These are phyloP conservation scores for Prionace glauca DNA, from an alignment of 2,797 vertebrate genomes.

Conservation along the genomic window DNA sequence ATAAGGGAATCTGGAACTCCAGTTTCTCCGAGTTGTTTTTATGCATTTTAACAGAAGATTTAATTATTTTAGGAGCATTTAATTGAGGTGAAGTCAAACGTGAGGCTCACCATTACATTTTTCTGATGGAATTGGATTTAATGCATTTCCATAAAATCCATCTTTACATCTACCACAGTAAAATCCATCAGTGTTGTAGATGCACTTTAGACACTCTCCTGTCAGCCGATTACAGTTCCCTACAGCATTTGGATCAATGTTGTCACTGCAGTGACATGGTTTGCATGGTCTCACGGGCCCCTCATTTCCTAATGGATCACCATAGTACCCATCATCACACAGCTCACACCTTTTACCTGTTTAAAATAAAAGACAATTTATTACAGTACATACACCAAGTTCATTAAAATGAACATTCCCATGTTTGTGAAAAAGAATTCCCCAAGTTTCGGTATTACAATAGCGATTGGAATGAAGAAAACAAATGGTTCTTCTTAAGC, in stretches of 20 bases:
- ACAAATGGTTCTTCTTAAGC: not conserved
- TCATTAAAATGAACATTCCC: not conserved
- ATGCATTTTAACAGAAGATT: not conserved
- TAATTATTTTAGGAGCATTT: not conserved
- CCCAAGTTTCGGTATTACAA: not conserved
- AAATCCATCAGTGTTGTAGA: constrained; percentile 83
- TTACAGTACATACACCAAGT: not conserved
- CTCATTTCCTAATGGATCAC: constrained; percentile 71
- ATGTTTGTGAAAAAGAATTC: not conserved
- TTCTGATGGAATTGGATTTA: constrained; percentile 61
- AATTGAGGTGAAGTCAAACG: not conserved
- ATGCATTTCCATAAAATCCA: constrained; percentile 78
- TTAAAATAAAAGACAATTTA: not conserved
- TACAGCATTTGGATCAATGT: constrained; percentile 89
- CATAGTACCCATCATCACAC: constrained; percentile 90
- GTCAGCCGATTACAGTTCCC: constrained; percentile 83
- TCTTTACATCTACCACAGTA: constrained; percentile 87
- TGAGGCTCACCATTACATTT: constrained; percentile 74
- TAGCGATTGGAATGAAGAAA: not conserved
- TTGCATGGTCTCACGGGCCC: constrained; percentile 68
- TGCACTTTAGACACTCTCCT: constrained; percentile 87
- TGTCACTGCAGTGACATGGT: constrained; percentile 83
- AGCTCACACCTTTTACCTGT: constrained; percentile 89
- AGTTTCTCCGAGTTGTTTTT: not conserved
- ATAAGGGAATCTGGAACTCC: not conserved